Base-by-base conservation (phyloP, 1,140 invertebrate genomes). In the Scylla paramamosain region DNA sequence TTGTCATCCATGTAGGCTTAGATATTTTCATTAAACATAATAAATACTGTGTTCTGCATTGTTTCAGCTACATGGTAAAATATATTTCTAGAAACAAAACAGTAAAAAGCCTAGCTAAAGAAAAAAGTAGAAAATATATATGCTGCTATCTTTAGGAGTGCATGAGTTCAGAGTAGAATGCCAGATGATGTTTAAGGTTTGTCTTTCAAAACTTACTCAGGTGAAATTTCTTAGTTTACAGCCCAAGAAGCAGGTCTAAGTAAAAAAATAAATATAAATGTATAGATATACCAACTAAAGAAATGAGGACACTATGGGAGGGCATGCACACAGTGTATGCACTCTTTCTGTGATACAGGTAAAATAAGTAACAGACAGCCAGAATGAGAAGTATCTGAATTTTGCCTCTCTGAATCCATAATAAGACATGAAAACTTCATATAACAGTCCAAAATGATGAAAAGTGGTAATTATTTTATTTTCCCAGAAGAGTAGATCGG, bases 241-340 rank as follows among this genome's bases (percentile, higher is more conserved):
- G 94, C 94, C 94, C 94, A 95, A 95, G 94, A 95, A 95, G 94
- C 94, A 95, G 94, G 94, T 95, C 94, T 86, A 29, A 87, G 90
- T 88, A 88, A 46, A 83, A 48, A 86, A 31, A 87, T 45, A 39
- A 14, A 20, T 59, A 83, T 46, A 28, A 25, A 86, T 95, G 39
- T 39, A 90, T 48, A 45, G 84, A 91, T 45, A 82, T 82, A 88
- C 67, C 46, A 59, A 92, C 52, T 59, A 95, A 92, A 45, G 67
- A 82, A 86, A 87, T 67, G 0, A 91, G 32, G 67, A 88, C 48
- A 95, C 93, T 94, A 94, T 94, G 52, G 93, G 93, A 84, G 84
- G 91, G 86, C 94, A 95, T 95, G 94, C 94, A 95, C 94, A 95
- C 89, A 86, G 94, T 95, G 94, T 95, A 95, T 92, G 94, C 90